Percentiles rank a stretch among this genome's conserved stretches.
Evolutionary conservation across 2,113 vertebrate genomes (phyloP).

Genomic region (Butastur rufipennis): DNA sequence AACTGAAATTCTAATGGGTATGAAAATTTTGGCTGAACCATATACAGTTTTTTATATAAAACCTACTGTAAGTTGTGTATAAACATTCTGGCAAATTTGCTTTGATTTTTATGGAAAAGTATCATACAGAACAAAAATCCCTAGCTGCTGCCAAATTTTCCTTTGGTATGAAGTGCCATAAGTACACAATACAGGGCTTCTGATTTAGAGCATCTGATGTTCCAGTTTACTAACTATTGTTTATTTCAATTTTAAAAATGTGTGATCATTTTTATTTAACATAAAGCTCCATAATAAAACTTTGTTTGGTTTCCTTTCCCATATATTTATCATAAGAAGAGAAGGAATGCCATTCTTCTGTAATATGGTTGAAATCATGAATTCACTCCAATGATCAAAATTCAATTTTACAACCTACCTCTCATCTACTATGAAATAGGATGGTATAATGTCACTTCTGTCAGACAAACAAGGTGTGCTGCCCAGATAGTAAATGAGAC

Average conservation of each 20-base stretch:
- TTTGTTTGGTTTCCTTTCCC: background rate
- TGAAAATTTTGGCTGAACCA: background rate
- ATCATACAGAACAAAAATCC: background rate
- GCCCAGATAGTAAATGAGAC: background rate
- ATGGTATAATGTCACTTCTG: background rate
- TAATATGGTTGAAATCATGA: background rate
- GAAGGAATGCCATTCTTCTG: background rate
- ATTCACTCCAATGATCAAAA: background rate
- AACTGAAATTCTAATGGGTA: background rate
- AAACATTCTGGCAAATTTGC: background rate
- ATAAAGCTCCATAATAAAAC: background rate
- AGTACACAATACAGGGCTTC: background rate
- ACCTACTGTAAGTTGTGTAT: background rate
- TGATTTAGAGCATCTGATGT: background rate
- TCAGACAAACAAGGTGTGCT: background rate
- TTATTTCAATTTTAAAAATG: background rate
- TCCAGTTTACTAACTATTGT: background rate
- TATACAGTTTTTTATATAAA: background rate
- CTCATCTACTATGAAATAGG: background rate
- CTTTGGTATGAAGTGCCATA: background rate
- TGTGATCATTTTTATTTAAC: background rate
- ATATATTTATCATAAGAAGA: background rate
- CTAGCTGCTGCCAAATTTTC: background rate
- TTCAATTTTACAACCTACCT: background rate
- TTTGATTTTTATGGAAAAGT: background rate